Base-by-base conservation (phyloP, 92 coral and sea anemone species). In the Heteractis magnifica region DNA sequence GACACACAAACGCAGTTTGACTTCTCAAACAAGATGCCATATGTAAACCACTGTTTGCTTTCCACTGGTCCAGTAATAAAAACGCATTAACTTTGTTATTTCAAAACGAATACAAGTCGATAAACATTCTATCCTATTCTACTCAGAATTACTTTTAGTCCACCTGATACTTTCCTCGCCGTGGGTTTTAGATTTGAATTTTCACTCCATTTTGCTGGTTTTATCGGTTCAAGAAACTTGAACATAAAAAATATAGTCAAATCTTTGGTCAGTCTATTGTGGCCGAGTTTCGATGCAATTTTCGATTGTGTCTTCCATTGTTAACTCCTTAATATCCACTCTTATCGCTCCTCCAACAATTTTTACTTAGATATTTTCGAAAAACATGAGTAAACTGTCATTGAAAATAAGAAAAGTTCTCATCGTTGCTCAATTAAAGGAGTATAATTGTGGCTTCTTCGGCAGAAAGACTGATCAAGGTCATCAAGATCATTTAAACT, bases 11-110 rank as follows among this genome's bases (percentile, higher is more conserved):
- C 75, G 34, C 64, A 62, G 75, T 79, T 79, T 79, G 83, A 41
- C 52, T 65, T 59, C 26, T 48, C 56, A 79, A 79, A 79, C 71
- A 60, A 58, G 58, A 59, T 53, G 83, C 52, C 19, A 44, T 79
- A 62, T 79, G 62, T n/a, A 11, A 60, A n/a, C 11, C 58, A 14
- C 12, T 81, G 84, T 81, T 81, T 70, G 77, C 65, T 50, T 81
- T 71, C 13, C 51, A 13, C 62, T 70, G 73, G 64, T 18, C 58
- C 34, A 56, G 84, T 81, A 81, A 81, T 81, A 53, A 71, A 81
- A 19, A 52, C 60, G 51, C 41, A 64, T 80, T 81, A n/a, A 51
- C 44, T 52, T 49, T 16, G 73, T 81, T 71, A 81, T 81, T 71
- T 81, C 65, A 51, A 34, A 81, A 51, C 49, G 77, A n/a, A 68